Conservation (phyloP, 2,797 vertebrate species). For the Babyrousa celebensis region DNA sequence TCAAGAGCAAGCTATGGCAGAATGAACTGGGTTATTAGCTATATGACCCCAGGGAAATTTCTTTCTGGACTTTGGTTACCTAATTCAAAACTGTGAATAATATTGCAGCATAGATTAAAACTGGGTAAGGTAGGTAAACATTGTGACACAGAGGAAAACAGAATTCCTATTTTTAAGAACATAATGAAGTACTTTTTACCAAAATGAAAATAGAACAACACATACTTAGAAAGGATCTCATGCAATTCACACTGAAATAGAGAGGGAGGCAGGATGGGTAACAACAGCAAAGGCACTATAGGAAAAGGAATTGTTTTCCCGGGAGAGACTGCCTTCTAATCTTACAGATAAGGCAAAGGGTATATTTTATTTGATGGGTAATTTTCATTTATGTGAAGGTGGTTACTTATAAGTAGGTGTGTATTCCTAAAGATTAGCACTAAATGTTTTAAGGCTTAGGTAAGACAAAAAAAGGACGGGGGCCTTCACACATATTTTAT, state of each 20-base stretch:
- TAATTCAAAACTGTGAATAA: constrained; percentile 14
- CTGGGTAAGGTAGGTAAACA: constrained; percentile 31
- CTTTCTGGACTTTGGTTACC: not conserved
- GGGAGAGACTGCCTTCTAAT: not conserved
- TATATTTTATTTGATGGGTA: not conserved
- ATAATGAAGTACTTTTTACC: constrained; percentile 39
- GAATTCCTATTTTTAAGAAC: constrained; percentile 23
- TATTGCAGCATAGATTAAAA: constrained; percentile 4
- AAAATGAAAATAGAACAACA: constrained; percentile 47
- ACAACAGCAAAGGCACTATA: not conserved
- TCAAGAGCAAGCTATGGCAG: constrained; percentile 20
- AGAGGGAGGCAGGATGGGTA: not conserved
- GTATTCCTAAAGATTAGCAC: not conserved
- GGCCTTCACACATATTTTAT: not conserved
- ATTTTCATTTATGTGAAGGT: constrained; percentile 6
- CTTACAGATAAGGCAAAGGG: not conserved
- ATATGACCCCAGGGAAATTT: constrained; percentile 13
- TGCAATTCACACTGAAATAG: not conserved
- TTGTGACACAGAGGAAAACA: constrained; percentile 39
- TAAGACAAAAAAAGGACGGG: not conserved
- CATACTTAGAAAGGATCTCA: constrained; percentile 46
- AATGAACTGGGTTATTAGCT: not conserved
- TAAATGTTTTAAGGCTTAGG: constrained; percentile 43
- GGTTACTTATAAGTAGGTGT: constrained; percentile 36
- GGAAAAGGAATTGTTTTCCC: not conserved